Conservation (phyloP, 2,113 vertebrate species). For the Epinephelus fuscoguttatus region DNA sequence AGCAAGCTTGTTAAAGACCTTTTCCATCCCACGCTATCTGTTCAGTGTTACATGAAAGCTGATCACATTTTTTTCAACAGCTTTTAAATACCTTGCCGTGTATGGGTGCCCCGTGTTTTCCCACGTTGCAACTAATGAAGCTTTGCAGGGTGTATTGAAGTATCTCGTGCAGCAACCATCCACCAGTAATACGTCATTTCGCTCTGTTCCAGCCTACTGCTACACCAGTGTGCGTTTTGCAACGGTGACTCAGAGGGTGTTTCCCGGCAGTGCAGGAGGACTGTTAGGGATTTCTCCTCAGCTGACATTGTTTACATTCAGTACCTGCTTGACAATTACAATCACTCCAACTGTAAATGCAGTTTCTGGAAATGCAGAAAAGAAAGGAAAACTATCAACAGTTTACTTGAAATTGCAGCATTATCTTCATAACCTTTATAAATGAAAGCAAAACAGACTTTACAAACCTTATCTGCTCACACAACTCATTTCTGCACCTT, state of each 20-base stretch:
- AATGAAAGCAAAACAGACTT: slow-evolving; percentile 21
- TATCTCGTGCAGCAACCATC: background rate
- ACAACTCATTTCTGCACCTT: background rate
- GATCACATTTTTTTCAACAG: background rate
- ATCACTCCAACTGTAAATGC: background rate
- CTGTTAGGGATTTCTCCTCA: slow-evolving; percentile 66
- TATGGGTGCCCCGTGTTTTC: background rate
- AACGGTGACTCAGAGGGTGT: slow-evolving; percentile 71
- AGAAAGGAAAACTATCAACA: slow-evolving; percentile 28
- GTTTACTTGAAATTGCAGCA: slow-evolving; percentile 28
- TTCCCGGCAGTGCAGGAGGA: slow-evolving; percentile 59
- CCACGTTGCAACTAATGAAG: slow-evolving; percentile 2
- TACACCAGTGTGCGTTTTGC: background rate
- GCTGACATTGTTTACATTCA: slow-evolving; percentile 61
- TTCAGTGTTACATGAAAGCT: background rate
- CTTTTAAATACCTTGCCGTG: background rate
- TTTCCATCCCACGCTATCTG: slow-evolving; percentile 4
- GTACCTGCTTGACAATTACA: background rate
- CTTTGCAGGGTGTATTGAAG: background rate
- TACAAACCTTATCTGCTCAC: background rate
- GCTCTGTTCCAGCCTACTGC: slow-evolving; percentile 1
- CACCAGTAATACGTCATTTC: slow-evolving; percentile 41
- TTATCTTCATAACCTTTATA: slow-evolving; percentile 3
- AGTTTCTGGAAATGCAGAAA: slow-evolving; percentile 32
- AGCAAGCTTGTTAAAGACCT: slow-evolving; percentile 14